Conservation (phyloP, 2,113 vertebrate species). For the Myiagra hebetior region DNA sequence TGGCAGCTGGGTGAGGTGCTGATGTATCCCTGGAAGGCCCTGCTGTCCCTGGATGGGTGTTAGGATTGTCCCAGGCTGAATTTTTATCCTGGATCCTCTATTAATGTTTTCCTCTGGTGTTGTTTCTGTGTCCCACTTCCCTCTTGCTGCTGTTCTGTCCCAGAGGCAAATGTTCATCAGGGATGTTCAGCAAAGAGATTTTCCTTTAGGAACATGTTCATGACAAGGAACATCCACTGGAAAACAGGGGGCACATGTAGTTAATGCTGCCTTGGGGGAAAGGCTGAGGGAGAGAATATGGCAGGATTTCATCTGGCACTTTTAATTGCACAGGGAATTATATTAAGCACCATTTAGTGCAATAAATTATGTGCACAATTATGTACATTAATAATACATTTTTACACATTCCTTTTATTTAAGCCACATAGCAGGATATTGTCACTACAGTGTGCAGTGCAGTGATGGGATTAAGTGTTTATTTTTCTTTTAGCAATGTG, state of each 20-base stretch:
- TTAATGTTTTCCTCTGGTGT: neutral
- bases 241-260: accelerated
- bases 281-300: neutral
- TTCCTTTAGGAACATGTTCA: neutral
- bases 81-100: neutral
- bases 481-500: neutral
- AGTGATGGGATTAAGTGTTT: neutral
- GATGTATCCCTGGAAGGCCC: neutral
- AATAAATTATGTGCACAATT: neutral
- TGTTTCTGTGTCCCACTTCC: neutral
- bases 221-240: neutral
- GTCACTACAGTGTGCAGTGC: neutral
- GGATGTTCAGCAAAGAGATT: neutral
- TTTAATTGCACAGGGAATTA: neutral
- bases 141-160: neutral
- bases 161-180: accelerated
- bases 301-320: neutral
- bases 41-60: neutral
- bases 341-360: neutral
- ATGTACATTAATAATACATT: neutral
- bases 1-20: neutral
- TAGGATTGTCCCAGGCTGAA: neutral
- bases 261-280: neutral
- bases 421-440: neutral
- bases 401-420: neutral